Percentiles rank a stretch among this genome's conserved stretches.
Conservation (phyloP, 1,140 invertebrate genomes). For the Drosophila navojoa region DNA sequence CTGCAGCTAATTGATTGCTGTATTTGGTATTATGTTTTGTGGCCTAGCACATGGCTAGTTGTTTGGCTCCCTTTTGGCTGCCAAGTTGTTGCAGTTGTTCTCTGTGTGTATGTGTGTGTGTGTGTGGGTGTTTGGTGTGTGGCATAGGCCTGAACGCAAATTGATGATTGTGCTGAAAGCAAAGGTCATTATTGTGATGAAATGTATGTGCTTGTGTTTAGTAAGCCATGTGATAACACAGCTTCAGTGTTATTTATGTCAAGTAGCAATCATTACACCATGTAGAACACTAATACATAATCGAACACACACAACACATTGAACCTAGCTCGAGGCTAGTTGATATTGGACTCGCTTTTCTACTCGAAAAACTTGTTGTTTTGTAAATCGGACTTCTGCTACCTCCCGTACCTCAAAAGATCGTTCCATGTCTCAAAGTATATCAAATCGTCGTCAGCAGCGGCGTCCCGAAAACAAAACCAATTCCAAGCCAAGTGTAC, state of each 20-base stretch:
- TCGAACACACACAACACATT: conserved; percentile 2
- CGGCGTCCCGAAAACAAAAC: neutral
- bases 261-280: conserved; percentile 27
- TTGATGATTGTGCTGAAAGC: conserved; percentile 64
- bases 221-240: conserved; percentile 16
- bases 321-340: neutral
- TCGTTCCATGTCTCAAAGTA: conserved; percentile 4
- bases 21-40: conserved; percentile 41
- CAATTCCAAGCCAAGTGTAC: neutral
- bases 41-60: conserved; percentile 45
- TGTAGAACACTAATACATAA: conserved; percentile 1
- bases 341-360: neutral
- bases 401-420: too few relatives aligned
- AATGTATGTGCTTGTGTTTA: conserved; percentile 30
- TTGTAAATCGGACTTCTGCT: neutral
- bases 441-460: neutral
- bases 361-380: neutral
- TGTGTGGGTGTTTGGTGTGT: conserved; percentile 31
- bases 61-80: conserved; percentile 70
- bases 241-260: conserved; percentile 51
- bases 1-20: conserved; percentile 65
- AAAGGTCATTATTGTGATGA: conserved; percentile 63
- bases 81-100: conserved; percentile 47
- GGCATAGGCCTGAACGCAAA: conserved; percentile 34
- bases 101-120: conserved; percentile 1